phyloP scores from a whole-genome alignment of 64 coral and sea anemone species.

The Cladopsammia gracilis region DNA sequence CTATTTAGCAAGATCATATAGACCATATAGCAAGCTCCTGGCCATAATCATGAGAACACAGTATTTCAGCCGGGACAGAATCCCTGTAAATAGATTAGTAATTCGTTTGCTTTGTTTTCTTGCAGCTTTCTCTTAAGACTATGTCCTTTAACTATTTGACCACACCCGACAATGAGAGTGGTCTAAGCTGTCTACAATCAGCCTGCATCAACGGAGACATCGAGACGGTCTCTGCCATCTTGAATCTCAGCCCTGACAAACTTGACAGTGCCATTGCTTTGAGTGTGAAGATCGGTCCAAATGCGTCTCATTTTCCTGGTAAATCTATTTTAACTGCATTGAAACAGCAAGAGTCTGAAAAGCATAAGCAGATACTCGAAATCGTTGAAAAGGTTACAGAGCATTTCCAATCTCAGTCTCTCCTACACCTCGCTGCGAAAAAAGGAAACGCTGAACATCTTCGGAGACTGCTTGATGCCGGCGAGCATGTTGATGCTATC shows the following conservation, averaged over 20 bases:
- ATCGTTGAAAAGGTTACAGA: not conserved
- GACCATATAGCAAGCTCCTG: no score
- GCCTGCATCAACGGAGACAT: constrained; percentile 73
- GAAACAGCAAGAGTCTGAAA: constrained; percentile 6
- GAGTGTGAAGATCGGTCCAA: constrained; percentile 7
- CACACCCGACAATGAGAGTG: not conserved
- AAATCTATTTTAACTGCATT: constrained; percentile 6
- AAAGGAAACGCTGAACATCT: constrained; percentile 54
- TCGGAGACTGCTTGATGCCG: constrained; percentile 39
- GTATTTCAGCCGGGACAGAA: no score
- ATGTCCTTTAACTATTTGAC: constrained; percentile 2
- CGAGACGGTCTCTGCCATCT: constrained; percentile 36
- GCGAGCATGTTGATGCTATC: constrained; percentile 21
- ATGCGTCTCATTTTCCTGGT: not conserved
- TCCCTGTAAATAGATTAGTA: no score
- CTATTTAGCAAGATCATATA: no score
- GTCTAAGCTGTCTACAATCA: constrained; percentile 66
- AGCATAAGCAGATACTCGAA: constrained; percentile 13
- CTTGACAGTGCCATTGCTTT: constrained; percentile 77
- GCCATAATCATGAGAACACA: no score
- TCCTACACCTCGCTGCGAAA: constrained; percentile 43
- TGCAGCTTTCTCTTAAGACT: constrained; percentile 1
- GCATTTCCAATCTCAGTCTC: constrained; percentile 4
- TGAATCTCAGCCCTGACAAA: constrained; percentile 57
- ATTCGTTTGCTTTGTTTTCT: no score